These are phyloP conservation scores for Tricholaema leucomelas DNA, from an alignment of 2,113 vertebrate genomes.

Conservation along the genomic window DNA sequence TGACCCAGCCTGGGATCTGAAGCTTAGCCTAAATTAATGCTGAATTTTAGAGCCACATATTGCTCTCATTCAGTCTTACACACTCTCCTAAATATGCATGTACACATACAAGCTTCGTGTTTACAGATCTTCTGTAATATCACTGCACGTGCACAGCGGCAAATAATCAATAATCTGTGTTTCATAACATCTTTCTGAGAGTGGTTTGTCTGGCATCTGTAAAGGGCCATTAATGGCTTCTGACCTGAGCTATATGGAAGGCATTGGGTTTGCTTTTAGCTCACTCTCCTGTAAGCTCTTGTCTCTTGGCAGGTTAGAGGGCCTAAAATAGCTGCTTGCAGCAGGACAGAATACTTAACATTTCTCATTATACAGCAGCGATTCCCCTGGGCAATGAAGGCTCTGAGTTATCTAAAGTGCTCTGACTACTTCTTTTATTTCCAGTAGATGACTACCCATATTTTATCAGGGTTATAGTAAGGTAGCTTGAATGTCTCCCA, in stretches of 20 bases:
- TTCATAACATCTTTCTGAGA: neutral
- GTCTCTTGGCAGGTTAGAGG: neutral
- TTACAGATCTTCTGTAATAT: neutral
- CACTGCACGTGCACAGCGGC: neutral
- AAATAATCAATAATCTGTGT: neutral
- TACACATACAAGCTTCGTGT: neutral
- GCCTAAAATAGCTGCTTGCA: neutral
- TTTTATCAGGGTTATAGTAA: neutral
- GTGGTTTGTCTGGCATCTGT: neutral
- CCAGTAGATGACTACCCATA: neutral
- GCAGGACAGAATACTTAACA: neutral
- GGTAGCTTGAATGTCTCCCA: neutral
- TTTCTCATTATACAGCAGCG: neutral
- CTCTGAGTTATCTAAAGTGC: neutral
- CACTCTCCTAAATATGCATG: accelerated
- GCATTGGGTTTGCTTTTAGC: neutral
- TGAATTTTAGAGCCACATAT: neutral
- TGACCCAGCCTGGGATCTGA: neutral
- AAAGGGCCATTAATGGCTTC: neutral
- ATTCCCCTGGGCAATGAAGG: neutral
- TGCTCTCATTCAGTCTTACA: neutral
- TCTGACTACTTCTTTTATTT: neutral
- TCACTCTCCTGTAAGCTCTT: neutral
- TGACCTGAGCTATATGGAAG: neutral
- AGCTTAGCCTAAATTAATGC: neutral